Evolutionary conservation across 2,888 invertebrate genomes (phyloP).

Genomic region (Lochmaea capreae): DNA sequence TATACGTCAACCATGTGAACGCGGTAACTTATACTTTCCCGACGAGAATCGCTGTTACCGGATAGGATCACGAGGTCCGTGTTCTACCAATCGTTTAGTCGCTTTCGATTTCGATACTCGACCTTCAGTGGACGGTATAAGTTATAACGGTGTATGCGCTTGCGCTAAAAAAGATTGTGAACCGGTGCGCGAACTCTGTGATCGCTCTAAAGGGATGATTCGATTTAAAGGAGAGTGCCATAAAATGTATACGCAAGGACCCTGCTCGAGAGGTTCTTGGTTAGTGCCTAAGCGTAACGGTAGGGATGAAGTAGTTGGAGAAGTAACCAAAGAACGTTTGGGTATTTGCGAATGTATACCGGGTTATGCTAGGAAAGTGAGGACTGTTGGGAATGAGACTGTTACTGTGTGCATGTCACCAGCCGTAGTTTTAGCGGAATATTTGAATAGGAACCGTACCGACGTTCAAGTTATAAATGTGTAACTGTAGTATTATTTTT

Average conservation of each 20-base stretch:
- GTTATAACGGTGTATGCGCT: conserved; percentile 85
- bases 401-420: conserved; percentile 72
- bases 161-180: conserved; percentile 65
- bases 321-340: conserved; percentile 45
- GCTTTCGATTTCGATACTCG: conserved; percentile 84
- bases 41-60: conserved; percentile 80
- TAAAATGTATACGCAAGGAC: conserved; percentile 81
- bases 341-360: conserved; percentile 75
- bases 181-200: conserved; percentile 48
- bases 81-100: conserved; percentile 77
- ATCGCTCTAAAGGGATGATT: conserved; percentile 69
- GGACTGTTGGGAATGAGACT: conserved; percentile 58
- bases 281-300: conserved; percentile 69
- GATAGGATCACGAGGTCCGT: conserved; percentile 83
- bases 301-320: conserved; percentile 47
- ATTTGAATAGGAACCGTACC: conserved; percentile 69
- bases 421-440: conserved; percentile 73
- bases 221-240: conserved; percentile 78
- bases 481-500: background rate
- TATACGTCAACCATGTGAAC: conserved; percentile 76
- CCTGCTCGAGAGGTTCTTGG: conserved; percentile 80
- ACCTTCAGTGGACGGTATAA: conserved; percentile 83
- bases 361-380: conserved; percentile 68
- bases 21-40: conserved; percentile 82
- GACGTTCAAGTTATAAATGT: conserved; percentile 35